A percentile compares a stretch with the other conserved stretches of the same genome.
These are phyloP conservation scores for Cyanistes caeruleus DNA, from an alignment of 2,113 vertebrate species.

Conservation along the genomic window DNA sequence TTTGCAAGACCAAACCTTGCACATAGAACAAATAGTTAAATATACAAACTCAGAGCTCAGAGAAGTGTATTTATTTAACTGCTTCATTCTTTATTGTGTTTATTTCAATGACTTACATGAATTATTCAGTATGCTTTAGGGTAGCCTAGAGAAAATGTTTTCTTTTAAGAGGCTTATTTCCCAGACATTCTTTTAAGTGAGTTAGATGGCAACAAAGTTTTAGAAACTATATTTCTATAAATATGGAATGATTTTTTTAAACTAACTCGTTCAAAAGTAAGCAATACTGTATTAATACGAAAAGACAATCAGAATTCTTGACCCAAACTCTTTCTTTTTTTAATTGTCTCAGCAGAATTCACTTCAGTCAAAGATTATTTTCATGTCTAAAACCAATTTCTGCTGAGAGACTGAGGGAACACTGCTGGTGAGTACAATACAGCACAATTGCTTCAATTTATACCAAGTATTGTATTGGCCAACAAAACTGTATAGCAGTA, in stretches of 20 bases:
- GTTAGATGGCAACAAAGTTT: conserved; percentile 66
- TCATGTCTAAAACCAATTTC: conserved; percentile 58
- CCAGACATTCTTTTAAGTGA: conserved; percentile 70
- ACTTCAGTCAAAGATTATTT: conserved; percentile 55
- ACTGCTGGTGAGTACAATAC: conserved; percentile 29
- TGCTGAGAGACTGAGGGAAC: background rate
- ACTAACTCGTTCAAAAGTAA: conserved; percentile 13
- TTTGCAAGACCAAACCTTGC: background rate
- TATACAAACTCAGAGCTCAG: conserved; percentile 3
- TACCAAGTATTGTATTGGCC: background rate
- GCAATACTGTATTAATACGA: background rate
- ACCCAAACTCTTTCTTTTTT: conserved; percentile 38
- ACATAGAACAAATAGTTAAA: conserved; percentile 27
- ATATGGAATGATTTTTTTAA: conserved; percentile 24
- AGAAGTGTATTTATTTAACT: conserved; percentile 58
- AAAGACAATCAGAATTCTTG: conserved; percentile 45
- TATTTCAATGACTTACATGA: conserved; percentile 66
- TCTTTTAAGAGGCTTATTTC: conserved; percentile 65
- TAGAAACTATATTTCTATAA: conserved; percentile 51
- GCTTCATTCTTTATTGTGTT: conserved; percentile 69
- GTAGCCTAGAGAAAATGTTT: conserved; percentile 62
- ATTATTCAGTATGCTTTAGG: conserved; percentile 71
- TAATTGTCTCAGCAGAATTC: conserved; percentile 69
- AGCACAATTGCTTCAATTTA: conserved; percentile 51
- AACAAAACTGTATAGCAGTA: conserved; percentile 9